Percentiles rank a stretch among this genome's conserved stretches.
Evolutionary conservation across 2,797 vertebrate genomes (phyloP).

Genomic region (Eremophila alpestris): DNA sequence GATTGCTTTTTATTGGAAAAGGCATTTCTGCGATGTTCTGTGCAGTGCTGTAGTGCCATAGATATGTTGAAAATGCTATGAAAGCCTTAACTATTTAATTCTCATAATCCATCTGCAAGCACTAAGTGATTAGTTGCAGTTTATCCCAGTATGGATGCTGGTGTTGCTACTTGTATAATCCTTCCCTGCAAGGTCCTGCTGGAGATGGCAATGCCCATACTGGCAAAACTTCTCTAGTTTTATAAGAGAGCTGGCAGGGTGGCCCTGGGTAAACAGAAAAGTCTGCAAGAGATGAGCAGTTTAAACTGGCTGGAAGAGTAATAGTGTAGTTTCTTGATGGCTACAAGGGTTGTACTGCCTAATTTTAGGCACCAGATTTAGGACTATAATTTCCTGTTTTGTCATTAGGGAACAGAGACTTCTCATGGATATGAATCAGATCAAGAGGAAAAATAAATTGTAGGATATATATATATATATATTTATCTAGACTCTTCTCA

Average conservation of each 20-base stretch:
- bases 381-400: not conserved
- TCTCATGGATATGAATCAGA: not conserved
- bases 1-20: constrained; percentile 59
- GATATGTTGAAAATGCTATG: constrained; percentile 2
- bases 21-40: constrained; percentile 14
- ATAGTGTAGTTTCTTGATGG: not conserved
- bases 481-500: not conserved
- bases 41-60: constrained; percentile 7
- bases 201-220: not conserved
- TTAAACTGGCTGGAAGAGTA: not conserved
- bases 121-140: constrained; percentile 44
- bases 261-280: not conserved
- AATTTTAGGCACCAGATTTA: not conserved
- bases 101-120: not conserved
- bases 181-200: not conserved
- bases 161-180: not conserved
- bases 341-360: not conserved
- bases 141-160: not conserved
- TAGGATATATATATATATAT: not conserved
- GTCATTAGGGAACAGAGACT: not conserved
- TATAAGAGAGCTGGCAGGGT: not conserved
- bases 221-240: not conserved
- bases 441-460: not conserved
- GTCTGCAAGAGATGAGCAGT: not conserved
- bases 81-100: constrained; percentile 55